Conservation (phyloP, 2,888 invertebrate genomes). For the Falcaria lacertinaria region DNA sequence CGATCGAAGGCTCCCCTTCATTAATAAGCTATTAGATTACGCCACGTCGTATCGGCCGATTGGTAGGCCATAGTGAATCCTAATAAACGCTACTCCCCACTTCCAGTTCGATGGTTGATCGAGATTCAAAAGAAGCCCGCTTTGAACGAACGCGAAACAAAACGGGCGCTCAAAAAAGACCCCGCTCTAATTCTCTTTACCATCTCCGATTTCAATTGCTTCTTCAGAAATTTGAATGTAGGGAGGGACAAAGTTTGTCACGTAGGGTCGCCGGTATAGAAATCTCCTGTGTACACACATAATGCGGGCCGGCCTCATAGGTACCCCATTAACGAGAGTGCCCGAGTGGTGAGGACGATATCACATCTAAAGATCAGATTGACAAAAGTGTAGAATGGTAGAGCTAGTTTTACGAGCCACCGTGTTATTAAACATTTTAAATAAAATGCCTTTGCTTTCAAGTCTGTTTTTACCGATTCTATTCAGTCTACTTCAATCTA, state of each 20-base stretch:
- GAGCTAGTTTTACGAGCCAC: constrained; percentile 69
- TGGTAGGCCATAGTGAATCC: constrained; percentile 77
- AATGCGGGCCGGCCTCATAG: constrained; percentile 74
- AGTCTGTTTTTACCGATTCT: constrained; percentile 56
- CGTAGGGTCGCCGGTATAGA: constrained; percentile 73
- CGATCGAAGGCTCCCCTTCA: constrained; percentile 68
- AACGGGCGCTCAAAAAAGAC: constrained; percentile 73
- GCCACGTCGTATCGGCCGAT: constrained; percentile 68
- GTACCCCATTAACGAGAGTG: constrained; percentile 76
- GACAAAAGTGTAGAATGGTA: constrained; percentile 67
- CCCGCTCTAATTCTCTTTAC: constrained; percentile 79
- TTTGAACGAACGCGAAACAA: constrained; percentile 72
- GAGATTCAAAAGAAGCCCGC: constrained; percentile 78
- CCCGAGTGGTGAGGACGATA: constrained; percentile 65
- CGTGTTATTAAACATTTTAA: constrained; percentile 75
- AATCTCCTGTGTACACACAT: constrained; percentile 61
- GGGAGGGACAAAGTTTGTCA: constrained; percentile 79
- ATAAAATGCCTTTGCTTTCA: constrained; percentile 58
- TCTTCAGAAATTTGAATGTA: constrained; percentile 79
- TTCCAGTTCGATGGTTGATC: constrained; percentile 74
- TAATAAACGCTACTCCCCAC: constrained; percentile 74
- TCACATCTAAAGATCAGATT: constrained; percentile 71
- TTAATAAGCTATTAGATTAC: constrained; percentile 80
- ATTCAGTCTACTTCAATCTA: constrained; percentile 61
- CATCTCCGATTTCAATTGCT: constrained; percentile 80